Evolutionary conservation across 92 coral and sea anemone species (phyloP).

Genomic region (Porites rus): DNA sequence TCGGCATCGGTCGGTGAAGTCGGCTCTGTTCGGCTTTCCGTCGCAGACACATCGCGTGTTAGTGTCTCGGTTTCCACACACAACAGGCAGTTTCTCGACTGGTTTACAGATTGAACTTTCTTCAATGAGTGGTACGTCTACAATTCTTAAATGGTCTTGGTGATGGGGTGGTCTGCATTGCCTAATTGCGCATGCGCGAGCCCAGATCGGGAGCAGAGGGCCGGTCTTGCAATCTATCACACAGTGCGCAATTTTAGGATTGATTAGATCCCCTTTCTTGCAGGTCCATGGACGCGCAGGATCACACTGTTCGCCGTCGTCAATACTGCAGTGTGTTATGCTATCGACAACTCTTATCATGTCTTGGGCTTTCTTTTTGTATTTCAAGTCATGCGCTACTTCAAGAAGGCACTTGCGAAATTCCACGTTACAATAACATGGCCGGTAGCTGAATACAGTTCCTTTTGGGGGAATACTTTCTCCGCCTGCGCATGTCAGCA

Average conservation of each 20-base stretch:
- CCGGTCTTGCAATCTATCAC: slow-evolving; percentile 92
- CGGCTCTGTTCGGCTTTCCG: slow-evolving; percentile 77
- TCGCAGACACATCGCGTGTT: slow-evolving; percentile 98
- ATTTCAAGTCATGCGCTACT: slow-evolving; percentile 65
- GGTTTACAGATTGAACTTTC: slow-evolving; percentile 95
- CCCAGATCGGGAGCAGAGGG: slow-evolving; percentile 93
- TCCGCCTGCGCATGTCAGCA: slow-evolving; percentile 89
- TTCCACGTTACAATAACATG: slow-evolving; percentile 88
- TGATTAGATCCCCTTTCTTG: slow-evolving; percentile 90
- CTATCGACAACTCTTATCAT: slow-evolving; percentile 66
- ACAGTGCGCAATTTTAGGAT: slow-evolving; percentile 90
- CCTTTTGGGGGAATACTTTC: slow-evolving; percentile 75
- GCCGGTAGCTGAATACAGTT: slow-evolving; percentile 84
- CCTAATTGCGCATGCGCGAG: slow-evolving; percentile 92
- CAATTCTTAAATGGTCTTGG: slow-evolving; percentile 67
- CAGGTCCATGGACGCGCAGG: slow-evolving; percentile 90
- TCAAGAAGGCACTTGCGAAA: slow-evolving; percentile 83
- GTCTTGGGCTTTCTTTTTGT: slow-evolving; percentile 66
- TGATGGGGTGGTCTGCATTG: slow-evolving; percentile 94
- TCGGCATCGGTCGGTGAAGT: slow-evolving; percentile 90
- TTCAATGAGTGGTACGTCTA: slow-evolving; percentile 84
- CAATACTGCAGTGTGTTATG: slow-evolving; percentile 81
- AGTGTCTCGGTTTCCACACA: slow-evolving; percentile 85
- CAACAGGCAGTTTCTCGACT: slow-evolving; percentile 75
- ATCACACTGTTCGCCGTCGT: slow-evolving; percentile 86